Evolutionary conservation across 2,888 invertebrate species (phyloP), one percentile per base, ranked within the genome.

Genomic region (Electrophaes corylata): DNA sequence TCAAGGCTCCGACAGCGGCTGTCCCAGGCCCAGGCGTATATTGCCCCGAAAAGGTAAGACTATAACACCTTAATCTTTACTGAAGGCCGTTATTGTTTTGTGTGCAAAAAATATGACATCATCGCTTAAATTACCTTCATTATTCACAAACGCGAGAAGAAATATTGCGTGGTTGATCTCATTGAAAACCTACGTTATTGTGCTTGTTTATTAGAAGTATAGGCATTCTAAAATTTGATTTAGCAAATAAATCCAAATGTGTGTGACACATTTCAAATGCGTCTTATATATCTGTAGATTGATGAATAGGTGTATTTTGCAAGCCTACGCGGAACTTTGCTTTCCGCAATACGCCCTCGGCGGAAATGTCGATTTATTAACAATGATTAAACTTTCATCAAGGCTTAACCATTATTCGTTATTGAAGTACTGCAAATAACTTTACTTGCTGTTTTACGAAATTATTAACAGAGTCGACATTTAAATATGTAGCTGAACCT

Each of bases 21-120:
- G 83, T 92, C 0, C 92, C 92, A 0, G 92, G 94, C 19, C 95
- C 95, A 0, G 95, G 95, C 20, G 92, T 93, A 3, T 95, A 95
- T 72, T 88, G 91, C 52, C 93, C 95, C 0, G 95, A 95, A 76
- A 95, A 94, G 84, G 90, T 90, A 81, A 58, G 29, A 39, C n/a
- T 31, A 48, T 49, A 35, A 50, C 43, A 51, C 33, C 55, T 50
- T 53, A 40, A 35, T 12, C 37, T 19, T 46, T 33, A 33, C 8
- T 37, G 33, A 48, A 48, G 57, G 49, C 56, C 48, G 56, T 56
- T 46, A 51, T 58, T 60, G 49, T 50, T 55, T 44, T 45, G 31
- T 33, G 29, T 49, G 45, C 56, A 43, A 40, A 47, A 59, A 56
- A 68, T 64, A 69, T 69, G 66, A 73, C 67, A 72, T 52, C 62